Evolutionary conservation across 2,888 invertebrate species (phyloP), one percentile per base, ranked within the genome.

Genomic region (Sturmia bella): DNA sequence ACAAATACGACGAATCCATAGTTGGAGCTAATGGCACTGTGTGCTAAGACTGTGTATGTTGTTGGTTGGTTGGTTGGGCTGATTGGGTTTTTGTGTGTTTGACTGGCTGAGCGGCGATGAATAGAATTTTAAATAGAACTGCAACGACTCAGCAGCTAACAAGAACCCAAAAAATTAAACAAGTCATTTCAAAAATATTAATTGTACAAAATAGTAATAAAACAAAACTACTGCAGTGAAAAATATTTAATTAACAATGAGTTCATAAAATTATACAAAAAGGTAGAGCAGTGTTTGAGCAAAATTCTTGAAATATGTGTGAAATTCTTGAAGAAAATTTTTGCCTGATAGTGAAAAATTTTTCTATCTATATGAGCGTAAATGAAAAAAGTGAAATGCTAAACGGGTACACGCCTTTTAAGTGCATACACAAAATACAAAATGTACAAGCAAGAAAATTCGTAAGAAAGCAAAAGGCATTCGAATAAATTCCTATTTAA

Each of bases 351-450:
- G 77, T 73, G 69, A 63, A 77, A 64, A 68, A 56, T 70, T 78
- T 63, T 70, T 66, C 61, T 74, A 66, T 78, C 74, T 74, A 52
- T 70, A 54, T 61, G 78, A 54, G 69, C 63, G 72, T 37, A 57
- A 50, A 61, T 39, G 64, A 77, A 77, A 82, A 82, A 82, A 82
- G 78, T 78, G 74, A 78, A 78, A 82, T 54, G 74, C 66, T 74
- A 79, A 85, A 84, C 83, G 85, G 85, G 85, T 83, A 85, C 85
- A 85, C 85, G 85, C 85, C 85, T 85, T 85, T 85, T 84, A 82
- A 85, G 85, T 85, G 83, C 84, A 84, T 83, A 84, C 83, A 81
- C 79, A 84, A 74, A 59, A 83, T 75, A 75, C 41, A 59, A 75
- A 75, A 59, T 48, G 48, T 64, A 61, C 56, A 66, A 72, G 48